These are phyloP conservation scores for Caerostris extrusa DNA, from an alignment of 1,140 invertebrate genomes.

Conservation along the genomic window DNA sequence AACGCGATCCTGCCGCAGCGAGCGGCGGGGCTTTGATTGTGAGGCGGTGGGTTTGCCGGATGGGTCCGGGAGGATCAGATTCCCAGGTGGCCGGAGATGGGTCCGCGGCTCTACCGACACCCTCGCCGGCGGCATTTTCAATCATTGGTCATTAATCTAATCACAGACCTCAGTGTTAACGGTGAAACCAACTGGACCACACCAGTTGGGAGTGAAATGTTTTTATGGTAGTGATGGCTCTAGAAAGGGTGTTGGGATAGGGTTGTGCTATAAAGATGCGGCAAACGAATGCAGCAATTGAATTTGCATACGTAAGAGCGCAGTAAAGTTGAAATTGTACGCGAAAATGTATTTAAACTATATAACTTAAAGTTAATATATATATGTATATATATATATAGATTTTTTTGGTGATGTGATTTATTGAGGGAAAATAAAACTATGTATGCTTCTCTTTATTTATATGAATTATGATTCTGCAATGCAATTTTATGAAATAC, in stretches of 20 bases:
- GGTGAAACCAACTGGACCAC: background rate
- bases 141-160: constrained; percentile 25
- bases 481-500: too few relatives aligned
- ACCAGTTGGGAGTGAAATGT: background rate
- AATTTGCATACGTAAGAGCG: too few relatives aligned
- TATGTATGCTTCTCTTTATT: too few relatives aligned
- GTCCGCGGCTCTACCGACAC: constrained; percentile 1
- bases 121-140: background rate
- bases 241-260: background rate
- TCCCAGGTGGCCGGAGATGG: constrained; percentile 60
- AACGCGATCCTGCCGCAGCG: background rate
- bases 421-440: too few relatives aligned
- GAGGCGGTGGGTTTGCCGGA: constrained; percentile 44
- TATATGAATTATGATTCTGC: too few relatives aligned
- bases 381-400: too few relatives aligned
- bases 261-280: background rate
- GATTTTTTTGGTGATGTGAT: too few relatives aligned
- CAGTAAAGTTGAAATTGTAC: too few relatives aligned
- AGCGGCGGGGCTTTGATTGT: constrained; percentile 41
- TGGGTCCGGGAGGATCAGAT: constrained; percentile 58
- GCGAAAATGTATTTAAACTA: too few relatives aligned
- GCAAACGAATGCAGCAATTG: too few relatives aligned
- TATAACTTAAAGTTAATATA: too few relatives aligned
- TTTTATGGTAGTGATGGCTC: background rate
- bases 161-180: constrained; percentile 3